Evolutionary conservation across 2,888 invertebrate genomes (phyloP).

Genomic region (Drosophila buzzatii): DNA sequence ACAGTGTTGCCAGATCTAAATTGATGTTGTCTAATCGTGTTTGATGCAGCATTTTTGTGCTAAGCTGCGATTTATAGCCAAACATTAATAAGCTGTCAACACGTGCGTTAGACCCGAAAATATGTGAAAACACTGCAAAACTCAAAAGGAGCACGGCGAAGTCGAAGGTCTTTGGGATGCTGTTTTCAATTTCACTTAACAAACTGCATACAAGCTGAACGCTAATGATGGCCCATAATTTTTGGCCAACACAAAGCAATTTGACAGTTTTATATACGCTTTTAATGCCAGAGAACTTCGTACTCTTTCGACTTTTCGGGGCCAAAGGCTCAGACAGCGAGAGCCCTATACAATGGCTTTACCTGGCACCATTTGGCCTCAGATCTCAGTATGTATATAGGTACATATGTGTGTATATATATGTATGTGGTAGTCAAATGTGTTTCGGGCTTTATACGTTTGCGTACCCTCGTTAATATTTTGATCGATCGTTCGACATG

Average conservation of each 20-base stretch:
- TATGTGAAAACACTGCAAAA: slow-evolving; percentile 5
- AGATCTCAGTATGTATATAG: neutral
- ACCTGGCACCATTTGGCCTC: neutral
- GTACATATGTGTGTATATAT: neutral
- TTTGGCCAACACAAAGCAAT: slow-evolving; percentile 78
- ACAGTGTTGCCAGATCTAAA: slow-evolving; percentile 50
- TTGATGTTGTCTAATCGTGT: slow-evolving; percentile 5
- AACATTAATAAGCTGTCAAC: slow-evolving; percentile 84
- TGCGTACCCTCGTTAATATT: slow-evolving; percentile 75
- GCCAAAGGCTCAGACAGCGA: slow-evolving; percentile 42
- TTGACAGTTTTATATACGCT: slow-evolving; percentile 84
- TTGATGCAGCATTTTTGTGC: slow-evolving; percentile 20
- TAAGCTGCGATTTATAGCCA: slow-evolving; percentile 72
- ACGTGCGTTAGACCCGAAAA: slow-evolving; percentile 77
- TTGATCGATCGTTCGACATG: slow-evolving; percentile 81
- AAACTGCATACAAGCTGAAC: slow-evolving; percentile 71
- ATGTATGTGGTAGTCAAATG: slow-evolving; percentile 25
- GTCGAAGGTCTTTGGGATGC: slow-evolving; percentile 17
- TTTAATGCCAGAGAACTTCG: slow-evolving; percentile 65
- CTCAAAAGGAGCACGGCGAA: neutral
- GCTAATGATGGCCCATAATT: slow-evolving; percentile 83
- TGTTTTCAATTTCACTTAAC: slow-evolving; percentile 77
- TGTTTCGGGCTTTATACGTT: slow-evolving; percentile 36
- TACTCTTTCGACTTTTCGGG: slow-evolving; percentile 9
- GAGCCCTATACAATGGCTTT: slow-evolving; percentile 5